Conservation (phyloP, 2,113 vertebrate genomes). For the Nothocercus nigrocapillus region DNA sequence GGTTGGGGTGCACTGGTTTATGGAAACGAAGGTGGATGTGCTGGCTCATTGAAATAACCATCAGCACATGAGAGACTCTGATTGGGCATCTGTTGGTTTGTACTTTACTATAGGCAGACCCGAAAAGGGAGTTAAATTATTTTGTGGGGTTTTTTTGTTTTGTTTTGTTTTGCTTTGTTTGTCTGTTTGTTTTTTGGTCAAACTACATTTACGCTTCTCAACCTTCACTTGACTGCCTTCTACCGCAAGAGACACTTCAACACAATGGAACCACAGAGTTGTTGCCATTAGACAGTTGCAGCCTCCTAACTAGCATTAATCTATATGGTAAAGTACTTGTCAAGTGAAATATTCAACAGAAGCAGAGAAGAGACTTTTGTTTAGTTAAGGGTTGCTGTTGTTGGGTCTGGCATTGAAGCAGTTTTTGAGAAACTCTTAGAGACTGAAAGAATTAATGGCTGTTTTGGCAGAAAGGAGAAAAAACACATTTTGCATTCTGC, state of each 20-base stretch:
- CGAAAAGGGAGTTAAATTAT: background rate
- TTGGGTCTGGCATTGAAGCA: background rate
- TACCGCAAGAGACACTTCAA: background rate
- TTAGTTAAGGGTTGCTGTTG: background rate
- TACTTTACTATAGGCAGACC: background rate
- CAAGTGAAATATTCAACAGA: background rate
- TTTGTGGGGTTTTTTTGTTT: background rate
- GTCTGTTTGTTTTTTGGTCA: background rate
- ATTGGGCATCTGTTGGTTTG: background rate
- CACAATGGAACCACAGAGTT: background rate
- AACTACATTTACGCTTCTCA: background rate
- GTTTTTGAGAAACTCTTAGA: background rate
- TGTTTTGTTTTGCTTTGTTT: too few relatives aligned
- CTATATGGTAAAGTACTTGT: background rate
- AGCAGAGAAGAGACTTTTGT: background rate
- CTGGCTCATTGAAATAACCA: background rate
- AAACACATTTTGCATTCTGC: background rate
- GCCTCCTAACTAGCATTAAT: background rate
- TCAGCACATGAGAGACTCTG: fast-evolving
- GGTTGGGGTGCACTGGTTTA: background rate
- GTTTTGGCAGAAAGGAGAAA: background rate
- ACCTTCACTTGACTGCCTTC: background rate
- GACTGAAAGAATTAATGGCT: background rate
- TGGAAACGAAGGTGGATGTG: fast-evolving
- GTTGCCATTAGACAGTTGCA: background rate